Percentiles rank a stretch among this genome's conserved stretches.
Conservation (phyloP, 2,797 vertebrate genomes). For the Trachurus trachurus region DNA sequence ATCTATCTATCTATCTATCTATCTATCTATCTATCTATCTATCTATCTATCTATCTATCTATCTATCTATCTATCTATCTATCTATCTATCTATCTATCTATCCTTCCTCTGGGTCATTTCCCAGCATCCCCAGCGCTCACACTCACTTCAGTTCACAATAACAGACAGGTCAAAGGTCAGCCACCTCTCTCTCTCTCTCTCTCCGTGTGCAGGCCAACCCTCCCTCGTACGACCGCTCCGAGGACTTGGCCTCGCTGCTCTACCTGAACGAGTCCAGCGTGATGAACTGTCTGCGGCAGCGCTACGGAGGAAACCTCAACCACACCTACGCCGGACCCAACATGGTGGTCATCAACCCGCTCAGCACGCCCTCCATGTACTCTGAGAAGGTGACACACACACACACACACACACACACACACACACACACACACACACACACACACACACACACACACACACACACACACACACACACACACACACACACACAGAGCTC, state of each 20-base stretch:
- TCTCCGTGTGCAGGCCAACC: constrained; percentile 88
- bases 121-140: not conserved
- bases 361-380: constrained; percentile 96
- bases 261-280: constrained; percentile 96
- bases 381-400: constrained; percentile 91
- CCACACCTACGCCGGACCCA: constrained; percentile 92
- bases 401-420: too few relatives aligned
- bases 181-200: not conserved
- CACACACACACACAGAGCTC: too few relatives aligned
- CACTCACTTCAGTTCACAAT: not conserved
- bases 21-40: too few relatives aligned
- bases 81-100: too few relatives aligned
- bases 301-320: constrained; percentile 95
- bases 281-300: constrained; percentile 94
- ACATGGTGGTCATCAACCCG: constrained; percentile 95
- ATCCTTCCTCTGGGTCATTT: not conserved
- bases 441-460: too few relatives aligned
- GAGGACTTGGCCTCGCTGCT: constrained; percentile 94
- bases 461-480: too few relatives aligned
- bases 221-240: constrained; percentile 91
- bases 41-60: too few relatives aligned
- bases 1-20: too few relatives aligned
- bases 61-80: too few relatives aligned
- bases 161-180: not conserved
- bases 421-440: too few relatives aligned